Conservation (phyloP, 2,888 invertebrate species). For the Tetanocera ferruginea region DNA sequence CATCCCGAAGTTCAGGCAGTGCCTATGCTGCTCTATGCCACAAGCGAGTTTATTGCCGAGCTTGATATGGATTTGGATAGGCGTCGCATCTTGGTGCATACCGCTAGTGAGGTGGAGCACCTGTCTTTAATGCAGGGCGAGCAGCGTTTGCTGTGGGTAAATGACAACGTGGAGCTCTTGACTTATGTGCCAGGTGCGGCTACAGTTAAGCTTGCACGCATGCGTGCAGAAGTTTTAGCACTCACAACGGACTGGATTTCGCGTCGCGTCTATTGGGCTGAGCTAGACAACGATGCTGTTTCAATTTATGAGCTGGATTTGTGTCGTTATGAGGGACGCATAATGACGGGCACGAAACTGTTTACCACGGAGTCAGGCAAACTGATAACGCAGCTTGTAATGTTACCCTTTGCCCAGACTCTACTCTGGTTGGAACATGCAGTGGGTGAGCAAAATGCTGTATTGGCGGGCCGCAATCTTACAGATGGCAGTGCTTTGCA, state of each 20-base stretch:
- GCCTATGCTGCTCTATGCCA: slow-evolving; percentile 83
- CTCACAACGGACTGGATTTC: slow-evolving; percentile 91
- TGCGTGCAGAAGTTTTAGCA: slow-evolving; percentile 75
- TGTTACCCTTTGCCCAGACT: slow-evolving; percentile 81
- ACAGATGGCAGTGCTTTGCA: slow-evolving; percentile 46
- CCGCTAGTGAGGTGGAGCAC: slow-evolving; percentile 77
- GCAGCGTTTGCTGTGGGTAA: slow-evolving; percentile 85
- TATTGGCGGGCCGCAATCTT: slow-evolving; percentile 57
- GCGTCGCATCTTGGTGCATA: slow-evolving; percentile 75
- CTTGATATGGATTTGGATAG: slow-evolving; percentile 82
- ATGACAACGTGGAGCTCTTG: slow-evolving; percentile 71
- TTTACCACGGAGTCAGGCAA: slow-evolving; percentile 74
- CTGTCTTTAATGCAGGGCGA: slow-evolving; percentile 77
- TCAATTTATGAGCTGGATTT: slow-evolving; percentile 78
- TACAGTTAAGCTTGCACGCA: slow-evolving; percentile 72
- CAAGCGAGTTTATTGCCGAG: slow-evolving; percentile 79
- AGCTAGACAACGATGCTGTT: slow-evolving; percentile 71
- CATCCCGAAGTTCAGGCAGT: slow-evolving; percentile 82
- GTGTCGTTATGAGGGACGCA: slow-evolving; percentile 73
- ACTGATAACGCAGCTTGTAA: slow-evolving; percentile 78
- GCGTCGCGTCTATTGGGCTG: slow-evolving; percentile 86
- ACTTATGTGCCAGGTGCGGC: slow-evolving; percentile 61
- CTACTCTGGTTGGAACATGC: slow-evolving; percentile 82
- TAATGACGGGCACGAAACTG: slow-evolving; percentile 72
- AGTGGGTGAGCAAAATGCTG: slow-evolving; percentile 48